A percentile compares a stretch with the other conserved stretches of the same genome.
phyloP scores from a whole-genome alignment of 1,140 invertebrate species.

The Augochlora pura region DNA sequence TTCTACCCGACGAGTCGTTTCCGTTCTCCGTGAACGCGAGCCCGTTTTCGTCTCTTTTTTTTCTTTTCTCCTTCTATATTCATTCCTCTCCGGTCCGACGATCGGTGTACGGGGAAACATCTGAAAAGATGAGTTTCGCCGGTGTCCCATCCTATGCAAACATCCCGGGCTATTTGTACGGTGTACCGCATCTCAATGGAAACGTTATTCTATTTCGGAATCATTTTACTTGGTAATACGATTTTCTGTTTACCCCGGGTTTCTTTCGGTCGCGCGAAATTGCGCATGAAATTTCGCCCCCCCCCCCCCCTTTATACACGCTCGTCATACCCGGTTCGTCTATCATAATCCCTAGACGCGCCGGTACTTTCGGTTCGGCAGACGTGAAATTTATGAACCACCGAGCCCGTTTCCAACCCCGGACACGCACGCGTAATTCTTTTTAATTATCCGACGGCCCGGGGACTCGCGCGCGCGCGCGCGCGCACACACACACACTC shows the following conservation, averaged over 20 bases:
- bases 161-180: slow-evolving; percentile 36
- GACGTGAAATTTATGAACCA: no score
- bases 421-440: no score
- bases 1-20: background rate
- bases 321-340: background rate
- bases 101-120: slow-evolving; percentile 24
- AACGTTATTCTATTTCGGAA: slow-evolving; percentile 38
- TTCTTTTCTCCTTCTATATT: background rate
- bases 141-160: slow-evolving; percentile 43
- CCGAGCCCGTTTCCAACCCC: no score
- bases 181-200: slow-evolving; percentile 28
- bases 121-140: slow-evolving; percentile 40
- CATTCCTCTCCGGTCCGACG: background rate
- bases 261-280: slow-evolving; percentile 12
- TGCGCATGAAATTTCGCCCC: slow-evolving; percentile 17
- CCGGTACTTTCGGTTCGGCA: background rate
- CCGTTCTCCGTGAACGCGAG: background rate
- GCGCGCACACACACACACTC: no score
- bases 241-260: slow-evolving; percentile 35
- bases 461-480: no score
- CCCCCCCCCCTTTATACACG: no score
- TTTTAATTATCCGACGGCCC: no score
- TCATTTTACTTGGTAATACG: slow-evolving; percentile 48
- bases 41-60: no score
- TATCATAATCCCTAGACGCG: background rate